Evolutionary conservation across 1,140 invertebrate species (phyloP).

Genomic region (Brachionus manjavacas): DNA sequence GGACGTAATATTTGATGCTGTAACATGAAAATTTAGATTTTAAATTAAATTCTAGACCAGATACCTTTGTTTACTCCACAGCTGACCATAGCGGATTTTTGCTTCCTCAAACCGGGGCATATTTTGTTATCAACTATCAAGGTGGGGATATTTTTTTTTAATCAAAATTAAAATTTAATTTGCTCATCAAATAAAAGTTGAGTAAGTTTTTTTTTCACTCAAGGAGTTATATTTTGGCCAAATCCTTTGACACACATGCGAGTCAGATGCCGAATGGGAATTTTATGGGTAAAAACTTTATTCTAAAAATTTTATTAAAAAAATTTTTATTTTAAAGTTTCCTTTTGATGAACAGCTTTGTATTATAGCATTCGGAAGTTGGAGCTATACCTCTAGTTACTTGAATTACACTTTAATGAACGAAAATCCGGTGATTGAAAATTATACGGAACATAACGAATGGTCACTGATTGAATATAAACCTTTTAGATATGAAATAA

Average conservation of each 20-base stretch:
- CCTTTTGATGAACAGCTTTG: slow-evolving; percentile 42
- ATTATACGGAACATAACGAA: slow-evolving; percentile 41
- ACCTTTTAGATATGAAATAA: background rate
- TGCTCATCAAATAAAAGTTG: background rate
- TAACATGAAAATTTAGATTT: background rate
- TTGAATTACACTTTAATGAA: slow-evolving; percentile 40
- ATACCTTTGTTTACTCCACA: slow-evolving; percentile 42
- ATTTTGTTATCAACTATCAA: slow-evolving; percentile 24
- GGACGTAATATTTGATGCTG: background rate
- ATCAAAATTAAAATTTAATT: background rate
- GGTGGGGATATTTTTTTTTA: background rate
- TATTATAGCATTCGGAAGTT: slow-evolving; percentile 22
- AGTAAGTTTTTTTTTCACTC: background rate
- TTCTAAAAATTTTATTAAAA: no score
- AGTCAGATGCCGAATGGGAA: slow-evolving; percentile 40
- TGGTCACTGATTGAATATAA: slow-evolving; percentile 24
- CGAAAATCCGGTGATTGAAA: slow-evolving; percentile 27
- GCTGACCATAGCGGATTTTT: slow-evolving; percentile 42
- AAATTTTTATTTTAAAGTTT: slow-evolving; percentile 13
- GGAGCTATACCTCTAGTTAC: slow-evolving; percentile 8
- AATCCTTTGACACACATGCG: slow-evolving; percentile 37
- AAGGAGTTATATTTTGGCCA: slow-evolving; percentile 41
- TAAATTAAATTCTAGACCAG: background rate
- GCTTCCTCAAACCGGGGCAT: background rate
- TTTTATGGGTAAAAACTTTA: slow-evolving; percentile 5